Evolutionary conservation across 2,113 vertebrate species (phyloP).

Genomic region (Nerophis lumbriciformis): DNA sequence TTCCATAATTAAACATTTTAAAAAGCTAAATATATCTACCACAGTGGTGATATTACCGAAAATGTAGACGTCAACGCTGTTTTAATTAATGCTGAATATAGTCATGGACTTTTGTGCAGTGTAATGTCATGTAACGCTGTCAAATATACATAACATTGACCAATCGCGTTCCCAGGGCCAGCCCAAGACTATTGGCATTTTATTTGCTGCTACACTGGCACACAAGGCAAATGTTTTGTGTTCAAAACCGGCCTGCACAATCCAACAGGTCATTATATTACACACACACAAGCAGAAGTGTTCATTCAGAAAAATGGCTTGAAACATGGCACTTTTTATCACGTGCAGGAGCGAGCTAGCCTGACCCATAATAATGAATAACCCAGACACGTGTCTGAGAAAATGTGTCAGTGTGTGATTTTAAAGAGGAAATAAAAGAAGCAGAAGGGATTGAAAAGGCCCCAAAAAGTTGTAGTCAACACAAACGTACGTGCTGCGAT

Average conservation of each 20-base stretch:
- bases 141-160: slow-evolving; percentile 70
- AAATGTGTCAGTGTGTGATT: not conserved
- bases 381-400: no score
- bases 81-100: slow-evolving; percentile 37
- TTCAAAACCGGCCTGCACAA: not conserved
- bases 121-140: slow-evolving; percentile 66
- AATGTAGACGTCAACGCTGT: slow-evolving; percentile 38
- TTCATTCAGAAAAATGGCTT: slow-evolving; percentile 11
- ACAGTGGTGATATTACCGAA: slow-evolving; percentile 48
- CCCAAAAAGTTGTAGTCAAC: no score
- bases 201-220: slow-evolving; percentile 39
- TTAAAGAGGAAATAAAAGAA: not conserved
- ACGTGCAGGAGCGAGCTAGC: not conserved
- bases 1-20: slow-evolving; percentile 53
- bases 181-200: slow-evolving; percentile 78
- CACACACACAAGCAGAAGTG: slow-evolving; percentile 27
- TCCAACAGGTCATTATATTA: slow-evolving; percentile 34
- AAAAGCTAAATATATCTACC: slow-evolving; percentile 60
- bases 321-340: not conserved
- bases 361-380: no score
- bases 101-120: slow-evolving; percentile 45
- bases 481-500: no score
- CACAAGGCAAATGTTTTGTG: slow-evolving; percentile 1
- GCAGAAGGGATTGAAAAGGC: not conserved
- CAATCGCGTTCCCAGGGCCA: slow-evolving; percentile 78